Base-by-base conservation (phyloP, 2,797 vertebrate genomes). In the Alosa sapidissima region DNA sequence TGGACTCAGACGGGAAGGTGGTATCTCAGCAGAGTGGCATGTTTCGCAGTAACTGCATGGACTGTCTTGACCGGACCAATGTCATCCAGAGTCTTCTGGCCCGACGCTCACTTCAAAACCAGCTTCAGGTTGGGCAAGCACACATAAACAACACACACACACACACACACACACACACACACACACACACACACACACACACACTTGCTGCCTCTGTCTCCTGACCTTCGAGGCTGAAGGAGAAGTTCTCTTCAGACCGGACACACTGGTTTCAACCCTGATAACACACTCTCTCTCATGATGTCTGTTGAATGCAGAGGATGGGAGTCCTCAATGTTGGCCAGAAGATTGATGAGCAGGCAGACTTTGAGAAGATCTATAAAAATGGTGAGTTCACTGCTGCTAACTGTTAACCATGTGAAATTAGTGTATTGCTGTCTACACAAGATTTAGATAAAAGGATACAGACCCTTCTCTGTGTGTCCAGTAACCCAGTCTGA, bases 41-140 rank as follows among this genome's bases (percentile, higher is more conserved):
- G 1, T 99, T 99, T 92, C 97, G 98, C 85, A 99, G 98, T 92
- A 99, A 99, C 90, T 99, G 98, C 90, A 99, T 99, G 98, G 98
- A 99, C 91, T 99, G 98, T 85, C 94, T 99, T 83, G 98, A 99
- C 89, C 93, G 98, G 16, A 99, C 98, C 55, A 99, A 99, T 0
- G 98, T 99, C 81, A 96, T 99, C 88, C 98, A 99, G 96, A 99
- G 98, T 87, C 91, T 99, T 82, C 86, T 99, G 85, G 98, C 98
- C 11, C 95, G 96, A 0, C 94, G 97, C 1, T 98, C 98, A 0
- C 96, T 99, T 0, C 98, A 99, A 93, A 96, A 96, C 87, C 98
- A 99, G 92, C 97, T 99, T 6, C 98, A 98, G 97, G 98, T 99
- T 68, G 82, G 68, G 54, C 4, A 55, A 14, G 2, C 81, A 19